Percentiles rank a stretch among this genome's conserved stretches.
Evolutionary conservation across 2,888 invertebrate species (phyloP).

Genomic region (Gandaritis pyraliata): DNA sequence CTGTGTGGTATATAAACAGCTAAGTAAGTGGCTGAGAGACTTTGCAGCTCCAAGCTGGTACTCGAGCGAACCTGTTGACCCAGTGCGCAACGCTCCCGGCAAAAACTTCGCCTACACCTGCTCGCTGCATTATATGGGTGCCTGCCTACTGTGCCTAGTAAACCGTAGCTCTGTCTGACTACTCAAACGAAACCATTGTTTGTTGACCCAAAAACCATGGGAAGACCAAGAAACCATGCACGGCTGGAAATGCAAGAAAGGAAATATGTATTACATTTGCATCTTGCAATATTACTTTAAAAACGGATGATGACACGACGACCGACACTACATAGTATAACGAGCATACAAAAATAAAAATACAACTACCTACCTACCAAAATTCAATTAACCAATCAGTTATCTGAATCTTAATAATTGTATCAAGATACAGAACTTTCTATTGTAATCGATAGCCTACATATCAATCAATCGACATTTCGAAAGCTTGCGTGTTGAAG

Average conservation of each 20-base stretch:
- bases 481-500: slow-evolving; percentile 46
- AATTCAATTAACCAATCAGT: slow-evolving; percentile 11
- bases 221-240: slow-evolving; percentile 34
- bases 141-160: slow-evolving; percentile 51
- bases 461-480: slow-evolving; percentile 45
- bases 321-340: background rate
- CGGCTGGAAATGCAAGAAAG: slow-evolving; percentile 39
- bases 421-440: slow-evolving; percentile 48
- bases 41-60: slow-evolving; percentile 65
- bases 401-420: slow-evolving; percentile 17
- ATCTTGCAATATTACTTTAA: slow-evolving; percentile 15
- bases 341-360: background rate
- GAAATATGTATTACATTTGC: slow-evolving; percentile 34
- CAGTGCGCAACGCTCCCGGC: slow-evolving; percentile 70
- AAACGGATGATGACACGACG: background rate
- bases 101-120: slow-evolving; percentile 68
- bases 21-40: slow-evolving; percentile 75
- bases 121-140: slow-evolving; percentile 57
- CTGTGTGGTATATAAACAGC: slow-evolving; percentile 55
- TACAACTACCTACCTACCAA: background rate
- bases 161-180: slow-evolving; percentile 50
- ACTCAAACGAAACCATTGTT: slow-evolving; percentile 60
- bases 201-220: slow-evolving; percentile 56
- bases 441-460: slow-evolving; percentile 48
- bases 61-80: slow-evolving; percentile 78